Conservation (phyloP, 2,797 vertebrate species). For the Xenopus petersii region DNA sequence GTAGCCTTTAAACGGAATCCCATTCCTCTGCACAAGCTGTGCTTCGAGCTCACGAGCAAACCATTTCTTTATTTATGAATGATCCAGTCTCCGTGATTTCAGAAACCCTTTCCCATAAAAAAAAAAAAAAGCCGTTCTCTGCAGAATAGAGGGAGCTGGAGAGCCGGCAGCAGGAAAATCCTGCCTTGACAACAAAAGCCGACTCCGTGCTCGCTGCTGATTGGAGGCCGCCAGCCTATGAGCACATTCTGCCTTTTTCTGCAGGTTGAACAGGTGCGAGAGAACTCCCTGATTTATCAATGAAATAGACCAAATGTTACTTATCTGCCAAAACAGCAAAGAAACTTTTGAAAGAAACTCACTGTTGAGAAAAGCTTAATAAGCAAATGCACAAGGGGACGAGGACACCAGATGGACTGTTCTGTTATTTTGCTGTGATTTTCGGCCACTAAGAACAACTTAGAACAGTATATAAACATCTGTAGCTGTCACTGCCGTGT, state of each 20-base stretch:
- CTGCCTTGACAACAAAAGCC: constrained; percentile 44
- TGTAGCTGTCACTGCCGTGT: no score
- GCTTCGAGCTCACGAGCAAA: neutral
- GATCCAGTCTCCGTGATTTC: constrained; percentile 47
- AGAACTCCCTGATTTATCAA: constrained; percentile 45
- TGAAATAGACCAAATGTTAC: constrained; percentile 12
- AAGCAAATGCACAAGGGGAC: no score
- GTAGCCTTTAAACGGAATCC: no score
- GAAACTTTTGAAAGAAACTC: no score
- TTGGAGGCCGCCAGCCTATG: constrained; percentile 32
- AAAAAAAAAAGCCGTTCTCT: constrained; percentile 29
- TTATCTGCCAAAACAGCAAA: no score
- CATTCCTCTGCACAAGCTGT: neutral
- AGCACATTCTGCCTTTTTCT: constrained; percentile 8
- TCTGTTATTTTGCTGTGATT: no score
- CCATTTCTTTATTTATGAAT: constrained; percentile 40
- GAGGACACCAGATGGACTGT: no score
- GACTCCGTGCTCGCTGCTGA: constrained; percentile 17
- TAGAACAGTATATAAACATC: no score
- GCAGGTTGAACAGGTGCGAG: constrained; percentile 42
- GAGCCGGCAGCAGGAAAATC: constrained; percentile 47
- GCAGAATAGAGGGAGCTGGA: neutral
- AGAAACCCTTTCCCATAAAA: constrained; percentile 13
- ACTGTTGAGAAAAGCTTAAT: no score
- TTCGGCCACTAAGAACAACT: no score